Conservation (phyloP, 2,797 vertebrate species). For the Semaprochilodus insignis region DNA sequence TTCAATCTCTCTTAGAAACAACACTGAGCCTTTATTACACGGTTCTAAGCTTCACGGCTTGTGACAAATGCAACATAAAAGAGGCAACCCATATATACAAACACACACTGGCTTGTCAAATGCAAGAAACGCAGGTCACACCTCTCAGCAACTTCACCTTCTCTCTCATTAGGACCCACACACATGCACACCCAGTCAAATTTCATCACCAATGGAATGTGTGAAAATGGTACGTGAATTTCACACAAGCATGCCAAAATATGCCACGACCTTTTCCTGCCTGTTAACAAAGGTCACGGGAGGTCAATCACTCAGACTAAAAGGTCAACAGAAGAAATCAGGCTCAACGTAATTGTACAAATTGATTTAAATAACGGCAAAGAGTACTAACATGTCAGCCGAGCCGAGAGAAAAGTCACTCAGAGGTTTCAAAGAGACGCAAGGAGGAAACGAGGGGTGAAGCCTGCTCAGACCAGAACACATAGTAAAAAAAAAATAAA, state of each 20-base stretch:
- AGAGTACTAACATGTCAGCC: conserved; percentile 17
- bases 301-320: conserved; percentile 40
- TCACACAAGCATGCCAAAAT: conserved; percentile 30
- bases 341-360: conserved; percentile 38
- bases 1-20: neutral
- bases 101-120: neutral
- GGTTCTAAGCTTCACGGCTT: neutral
- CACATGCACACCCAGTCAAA: conserved; percentile 13
- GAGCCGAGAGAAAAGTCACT: neutral
- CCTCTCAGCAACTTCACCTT: neutral
- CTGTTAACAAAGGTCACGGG: conserved; percentile 47
- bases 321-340: conserved; percentile 48
- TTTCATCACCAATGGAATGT: neutral
- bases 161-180: neutral
- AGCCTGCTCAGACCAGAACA: neutral
- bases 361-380: conserved; percentile 44
- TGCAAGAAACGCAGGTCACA: neutral
- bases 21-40: neutral
- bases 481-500: neutral
- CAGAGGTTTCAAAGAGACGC: conserved; percentile 2
- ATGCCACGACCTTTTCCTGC: conserved; percentile 17
- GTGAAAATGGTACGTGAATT: conserved; percentile 1
- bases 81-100: neutral
- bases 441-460: neutral
- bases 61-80: conserved; percentile 18